Evolutionary conservation across 2,797 vertebrate species (phyloP).

Genomic region (Halcyon chelicuti): DNA sequence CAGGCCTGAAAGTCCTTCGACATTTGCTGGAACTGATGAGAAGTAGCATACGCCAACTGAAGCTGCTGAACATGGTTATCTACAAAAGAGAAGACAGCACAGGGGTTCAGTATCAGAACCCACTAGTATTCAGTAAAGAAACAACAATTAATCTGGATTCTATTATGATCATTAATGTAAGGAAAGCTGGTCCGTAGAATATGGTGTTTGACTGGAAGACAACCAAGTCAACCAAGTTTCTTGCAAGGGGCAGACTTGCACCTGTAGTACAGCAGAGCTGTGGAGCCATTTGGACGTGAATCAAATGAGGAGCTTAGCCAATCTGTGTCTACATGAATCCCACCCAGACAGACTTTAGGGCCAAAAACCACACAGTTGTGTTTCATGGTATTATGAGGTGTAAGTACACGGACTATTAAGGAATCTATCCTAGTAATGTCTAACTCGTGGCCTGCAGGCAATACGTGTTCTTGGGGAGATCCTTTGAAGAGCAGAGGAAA

Average conservation of each 20-base stretch:
- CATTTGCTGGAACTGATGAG: slow-evolving; percentile 95
- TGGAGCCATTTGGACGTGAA: background rate
- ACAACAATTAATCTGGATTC: background rate
- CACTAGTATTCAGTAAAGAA: background rate
- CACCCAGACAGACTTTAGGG: background rate
- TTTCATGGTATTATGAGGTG: background rate
- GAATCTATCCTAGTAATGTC: background rate
- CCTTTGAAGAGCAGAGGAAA: slow-evolving; percentile 13
- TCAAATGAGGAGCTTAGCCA: background rate
- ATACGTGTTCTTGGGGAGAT: background rate
- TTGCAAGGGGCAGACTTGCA: background rate
- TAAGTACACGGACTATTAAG: background rate
- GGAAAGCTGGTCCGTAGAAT: background rate
- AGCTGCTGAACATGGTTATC: slow-evolving; percentile 90
- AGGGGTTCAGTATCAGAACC: background rate
- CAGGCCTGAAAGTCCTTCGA: slow-evolving; percentile 93
- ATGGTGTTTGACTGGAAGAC: background rate
- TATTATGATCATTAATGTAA: background rate
- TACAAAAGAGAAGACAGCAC: slow-evolving; percentile 69
- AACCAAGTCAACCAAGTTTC: background rate
- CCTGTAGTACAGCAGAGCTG: background rate
- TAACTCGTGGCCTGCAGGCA: background rate
- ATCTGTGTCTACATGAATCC: background rate
- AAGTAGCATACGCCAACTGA: slow-evolving; percentile 90
- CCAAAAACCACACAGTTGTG: background rate